Evolutionary conservation across 1,140 invertebrate species (phyloP), one percentile per base, ranked within the genome.

Genomic region (Steinernema feltiae): DNA sequence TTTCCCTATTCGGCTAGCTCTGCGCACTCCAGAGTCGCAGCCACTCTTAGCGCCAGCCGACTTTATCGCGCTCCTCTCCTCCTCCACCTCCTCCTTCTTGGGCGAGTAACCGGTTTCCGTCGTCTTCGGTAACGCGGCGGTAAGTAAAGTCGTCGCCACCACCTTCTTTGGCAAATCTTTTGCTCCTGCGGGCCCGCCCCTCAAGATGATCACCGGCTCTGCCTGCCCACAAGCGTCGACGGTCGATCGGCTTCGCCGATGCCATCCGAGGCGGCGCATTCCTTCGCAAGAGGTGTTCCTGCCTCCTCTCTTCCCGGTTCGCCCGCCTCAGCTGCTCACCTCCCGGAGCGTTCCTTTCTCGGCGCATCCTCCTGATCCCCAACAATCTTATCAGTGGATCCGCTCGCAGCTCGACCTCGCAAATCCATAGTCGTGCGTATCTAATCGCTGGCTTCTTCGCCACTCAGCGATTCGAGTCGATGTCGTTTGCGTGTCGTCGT

Each of bases 121-220:
- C n/a, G n/a, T n/a, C n/a, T n/a, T n/a, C n/a, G n/a, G n/a, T n/a
- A n/a, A n/a, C n/a, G n/a, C n/a, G n/a, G n/a, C n/a, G n/a, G n/a
- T n/a, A n/a, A n/a, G n/a, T n/a, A n/a, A n/a, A n/a, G n/a, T n/a
- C n/a, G n/a, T n/a, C n/a, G n/a, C 41, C 41, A 7, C 7, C 41
- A 46, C 41, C 41, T 46, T 46, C 41, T 46, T 46, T 46, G 41
- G 41, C 41, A 46, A 46, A 46, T 46, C 41, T 46, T n/a, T n/a
- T n/a, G n/a, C n/a, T n/a, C n/a, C n/a, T n/a, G 41, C 7, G 15
- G 53, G 24, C 12, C 53, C 53, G 53, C 53, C 53, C 53, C 53
- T 63, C 53, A 63, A 63, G 53, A 63, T 63, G 41, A 46, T 46
- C 41, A 46, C 41, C 53, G 53, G 53, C 53, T 63, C 53, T 63